Evolutionary conservation across 2,113 vertebrate species (phyloP).

Genomic region (Pontoporia blainvillei): DNA sequence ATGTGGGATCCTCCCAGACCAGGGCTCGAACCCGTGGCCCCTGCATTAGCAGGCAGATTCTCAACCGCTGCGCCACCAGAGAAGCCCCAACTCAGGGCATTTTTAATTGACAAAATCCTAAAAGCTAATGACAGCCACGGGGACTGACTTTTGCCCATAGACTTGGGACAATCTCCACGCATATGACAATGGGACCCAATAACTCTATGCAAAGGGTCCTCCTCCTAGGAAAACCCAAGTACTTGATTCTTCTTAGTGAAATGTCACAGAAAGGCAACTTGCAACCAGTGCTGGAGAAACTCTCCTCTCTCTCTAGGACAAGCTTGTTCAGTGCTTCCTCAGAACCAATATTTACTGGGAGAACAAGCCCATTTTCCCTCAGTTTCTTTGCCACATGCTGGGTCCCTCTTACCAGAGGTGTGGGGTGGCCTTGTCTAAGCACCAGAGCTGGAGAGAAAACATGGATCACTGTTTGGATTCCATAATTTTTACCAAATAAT

Average conservation of each 20-base stretch:
- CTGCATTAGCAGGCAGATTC: too few species aligned
- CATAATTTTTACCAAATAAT: background rate
- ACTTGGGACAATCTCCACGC: background rate
- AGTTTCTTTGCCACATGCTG: background rate
- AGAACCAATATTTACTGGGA: fast-evolving
- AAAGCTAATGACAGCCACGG: background rate
- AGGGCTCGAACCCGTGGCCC: too few species aligned
- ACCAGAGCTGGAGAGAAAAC: background rate
- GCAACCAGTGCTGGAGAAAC: background rate
- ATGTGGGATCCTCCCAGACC: too few species aligned
- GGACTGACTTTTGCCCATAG: background rate
- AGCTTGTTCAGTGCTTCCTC: too few species aligned
- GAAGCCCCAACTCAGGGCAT: too few species aligned
- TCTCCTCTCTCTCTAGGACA: background rate
- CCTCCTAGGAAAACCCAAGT: background rate
- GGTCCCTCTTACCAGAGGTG: background rate
- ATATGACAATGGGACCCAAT: fast-evolving
- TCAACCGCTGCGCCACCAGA: too few species aligned
- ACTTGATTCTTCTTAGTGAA: background rate
- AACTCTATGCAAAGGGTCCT: background rate
- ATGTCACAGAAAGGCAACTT: background rate
- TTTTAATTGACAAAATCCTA: background rate
- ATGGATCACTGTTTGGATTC: too few species aligned
- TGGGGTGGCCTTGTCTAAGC: background rate
- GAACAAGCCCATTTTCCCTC: background rate